phyloP scores from a whole-genome alignment of 2,888 invertebrate genomes.

The Eupithecia tripunctaria region DNA sequence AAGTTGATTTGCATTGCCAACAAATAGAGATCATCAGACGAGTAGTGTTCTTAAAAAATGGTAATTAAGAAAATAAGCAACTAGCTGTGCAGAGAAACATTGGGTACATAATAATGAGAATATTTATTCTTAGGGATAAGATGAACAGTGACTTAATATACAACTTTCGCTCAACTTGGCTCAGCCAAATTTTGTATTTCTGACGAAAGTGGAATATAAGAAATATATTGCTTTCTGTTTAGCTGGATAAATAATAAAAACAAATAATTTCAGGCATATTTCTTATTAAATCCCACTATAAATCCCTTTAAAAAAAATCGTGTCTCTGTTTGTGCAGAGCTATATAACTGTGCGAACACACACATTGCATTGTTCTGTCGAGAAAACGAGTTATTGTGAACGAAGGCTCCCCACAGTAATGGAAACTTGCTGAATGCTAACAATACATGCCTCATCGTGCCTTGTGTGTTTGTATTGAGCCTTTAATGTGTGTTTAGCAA shows the following conservation, averaged over 20 bases:
- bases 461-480: conserved; percentile 3
- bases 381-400: conserved; percentile 46
- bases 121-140: neutral
- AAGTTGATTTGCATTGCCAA: neutral
- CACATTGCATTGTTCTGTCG: conserved; percentile 56
- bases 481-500: neutral
- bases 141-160: neutral
- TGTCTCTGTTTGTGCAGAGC: conserved; percentile 20
- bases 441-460: conserved; percentile 47
- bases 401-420: conserved; percentile 45
- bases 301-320: conserved; percentile 13
- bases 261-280: neutral
- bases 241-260: neutral
- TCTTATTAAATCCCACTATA: neutral
- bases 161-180: neutral
- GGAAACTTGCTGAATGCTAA: conserved; percentile 50
- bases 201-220: neutral
- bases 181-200: neutral
- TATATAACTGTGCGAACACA: conserved; percentile 28
- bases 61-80: neutral
- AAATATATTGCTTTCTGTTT: neutral
- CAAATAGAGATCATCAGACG: neutral
- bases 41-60: neutral
- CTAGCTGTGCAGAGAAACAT: neutral
- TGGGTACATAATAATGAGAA: neutral